phyloP scores from a whole-genome alignment of 1,140 invertebrate species.

The Bombus consobrinus region DNA sequence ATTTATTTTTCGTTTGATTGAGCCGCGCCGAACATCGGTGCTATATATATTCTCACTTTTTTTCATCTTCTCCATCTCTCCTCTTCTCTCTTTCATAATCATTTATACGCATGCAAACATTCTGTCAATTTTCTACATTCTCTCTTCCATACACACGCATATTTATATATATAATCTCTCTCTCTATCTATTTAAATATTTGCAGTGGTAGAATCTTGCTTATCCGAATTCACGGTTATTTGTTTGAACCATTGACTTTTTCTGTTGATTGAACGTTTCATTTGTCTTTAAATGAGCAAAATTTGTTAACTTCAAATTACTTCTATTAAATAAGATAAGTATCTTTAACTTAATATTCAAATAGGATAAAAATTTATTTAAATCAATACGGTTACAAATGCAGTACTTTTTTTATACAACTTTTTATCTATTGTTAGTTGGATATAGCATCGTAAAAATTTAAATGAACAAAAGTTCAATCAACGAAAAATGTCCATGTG shows the following conservation, averaged over 20 bases:
- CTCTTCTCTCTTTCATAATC: not conserved
- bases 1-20: conserved; percentile 78
- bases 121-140: conserved; percentile 12
- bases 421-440: not conserved
- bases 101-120: not conserved
- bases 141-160: not conserved
- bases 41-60: conserved; percentile 67
- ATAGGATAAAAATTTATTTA: not conserved
- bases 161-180: conserved; percentile 45
- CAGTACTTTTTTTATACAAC: not conserved
- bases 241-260: conserved; percentile 19
- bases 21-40: conserved; percentile 68
- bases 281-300: not conserved
- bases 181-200: conserved; percentile 56
- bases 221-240: not conserved
- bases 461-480: conserved; percentile 16
- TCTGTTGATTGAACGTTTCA: conserved; percentile 27
- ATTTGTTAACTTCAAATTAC: not conserved
- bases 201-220: conserved; percentile 34
- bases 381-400: not conserved
- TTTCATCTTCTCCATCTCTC: conserved; percentile 29
- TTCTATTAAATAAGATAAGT: not conserved
- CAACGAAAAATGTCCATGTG: conserved; percentile 29
- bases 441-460: not conserved
- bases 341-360: not conserved